phyloP scores from a whole-genome alignment of 1,140 invertebrate species.

The Brachionus calyciflorus region DNA sequence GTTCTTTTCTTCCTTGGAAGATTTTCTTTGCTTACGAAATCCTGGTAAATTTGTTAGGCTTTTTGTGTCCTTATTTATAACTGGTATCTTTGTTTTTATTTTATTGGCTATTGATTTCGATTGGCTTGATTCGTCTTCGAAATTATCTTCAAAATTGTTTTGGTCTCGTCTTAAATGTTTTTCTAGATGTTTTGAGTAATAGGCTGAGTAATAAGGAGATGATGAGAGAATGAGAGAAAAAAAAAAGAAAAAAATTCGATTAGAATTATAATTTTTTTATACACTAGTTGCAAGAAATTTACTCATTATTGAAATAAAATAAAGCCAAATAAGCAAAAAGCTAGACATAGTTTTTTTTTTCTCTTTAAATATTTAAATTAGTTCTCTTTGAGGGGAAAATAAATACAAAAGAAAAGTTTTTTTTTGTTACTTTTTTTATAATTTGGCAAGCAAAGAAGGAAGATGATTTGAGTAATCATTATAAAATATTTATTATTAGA shows the following conservation, averaged over 20 bases:
- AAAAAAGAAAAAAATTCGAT: neutral
- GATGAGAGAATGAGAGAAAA: neutral
- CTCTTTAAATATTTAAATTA: too few species aligned
- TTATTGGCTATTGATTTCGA: constrained; percentile 8
- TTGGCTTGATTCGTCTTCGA: neutral
- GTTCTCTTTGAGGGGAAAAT: too few species aligned
- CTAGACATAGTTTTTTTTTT: too few species aligned
- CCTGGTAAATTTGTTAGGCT: neutral
- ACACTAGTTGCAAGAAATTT: too few species aligned
- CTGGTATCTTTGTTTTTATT: constrained; percentile 17
- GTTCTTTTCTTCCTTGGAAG: neutral
- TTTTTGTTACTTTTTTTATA: too few species aligned
- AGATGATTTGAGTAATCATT: too few species aligned
- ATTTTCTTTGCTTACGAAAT: neutral
- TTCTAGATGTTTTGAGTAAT: constrained; percentile 16
- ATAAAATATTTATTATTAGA: too few species aligned
- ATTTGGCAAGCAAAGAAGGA: too few species aligned
- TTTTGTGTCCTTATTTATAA: constrained; percentile 18
- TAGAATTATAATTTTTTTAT: neutral
- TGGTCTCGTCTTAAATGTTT: constrained; percentile 18
- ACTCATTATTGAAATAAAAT: too few species aligned
- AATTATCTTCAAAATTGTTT: neutral
- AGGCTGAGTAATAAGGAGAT: neutral
- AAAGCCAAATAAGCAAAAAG: too few species aligned
- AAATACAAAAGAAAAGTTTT: too few species aligned